Evolutionary conservation across 2,113 vertebrate species (phyloP).

Genomic region (Dromiciops gliroides): DNA sequence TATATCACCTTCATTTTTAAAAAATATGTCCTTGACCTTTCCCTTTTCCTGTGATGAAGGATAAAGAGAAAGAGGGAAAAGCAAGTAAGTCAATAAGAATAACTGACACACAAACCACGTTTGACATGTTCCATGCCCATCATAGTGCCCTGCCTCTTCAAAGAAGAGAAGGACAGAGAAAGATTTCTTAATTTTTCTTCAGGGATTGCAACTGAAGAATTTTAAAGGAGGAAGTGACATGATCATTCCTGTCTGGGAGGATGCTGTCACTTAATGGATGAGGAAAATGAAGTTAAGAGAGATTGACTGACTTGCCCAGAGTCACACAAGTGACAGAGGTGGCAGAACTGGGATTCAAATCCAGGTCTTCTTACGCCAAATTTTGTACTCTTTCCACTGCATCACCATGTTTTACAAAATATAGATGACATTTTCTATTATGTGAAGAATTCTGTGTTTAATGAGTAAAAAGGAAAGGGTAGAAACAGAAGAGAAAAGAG

Average conservation of each 20-base stretch:
- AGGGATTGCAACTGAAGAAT: neutral
- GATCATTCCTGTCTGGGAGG: neutral
- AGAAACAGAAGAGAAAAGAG: neutral
- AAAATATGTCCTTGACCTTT: fast-evolving
- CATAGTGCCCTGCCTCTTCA: no score
- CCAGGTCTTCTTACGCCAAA: neutral
- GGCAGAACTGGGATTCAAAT: neutral
- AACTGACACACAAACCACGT: no score
- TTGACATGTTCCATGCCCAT: no score
- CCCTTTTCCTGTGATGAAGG: fast-evolving
- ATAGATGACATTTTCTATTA: neutral
- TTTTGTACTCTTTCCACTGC: neutral
- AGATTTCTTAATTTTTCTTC: neutral
- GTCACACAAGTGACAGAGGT: neutral
- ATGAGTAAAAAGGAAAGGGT: neutral
- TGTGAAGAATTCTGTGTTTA: neutral
- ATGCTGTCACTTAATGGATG: neutral
- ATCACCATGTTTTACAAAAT: neutral
- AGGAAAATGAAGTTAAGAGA: neutral
- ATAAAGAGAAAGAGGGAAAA: no score
- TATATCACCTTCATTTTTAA: neutral
- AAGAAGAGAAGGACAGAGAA: no score
- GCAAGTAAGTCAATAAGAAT: no score
- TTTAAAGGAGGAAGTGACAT: neutral
- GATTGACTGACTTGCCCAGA: neutral